Evolutionary conservation across 2,797 vertebrate genomes (phyloP).

Genomic region (Sebastes cheni): DNA sequence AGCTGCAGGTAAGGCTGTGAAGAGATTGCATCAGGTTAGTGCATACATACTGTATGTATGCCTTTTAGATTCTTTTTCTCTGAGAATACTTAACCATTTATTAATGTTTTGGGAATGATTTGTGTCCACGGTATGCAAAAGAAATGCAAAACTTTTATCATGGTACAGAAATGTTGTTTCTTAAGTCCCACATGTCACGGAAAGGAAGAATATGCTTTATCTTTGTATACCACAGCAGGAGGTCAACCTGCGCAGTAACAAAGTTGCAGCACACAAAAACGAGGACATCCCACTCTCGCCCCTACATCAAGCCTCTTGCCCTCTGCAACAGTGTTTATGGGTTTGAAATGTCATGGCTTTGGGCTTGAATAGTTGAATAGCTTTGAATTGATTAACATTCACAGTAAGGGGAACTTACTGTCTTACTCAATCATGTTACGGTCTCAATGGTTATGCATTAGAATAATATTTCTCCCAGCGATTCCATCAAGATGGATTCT

Average conservation of each 20-base stretch:
- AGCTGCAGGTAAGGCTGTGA: constrained; percentile 35
- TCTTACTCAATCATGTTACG: constrained; percentile 77
- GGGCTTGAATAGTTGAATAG: constrained; percentile 84
- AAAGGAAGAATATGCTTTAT: constrained; percentile 11
- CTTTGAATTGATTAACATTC: constrained; percentile 85
- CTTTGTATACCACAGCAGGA: constrained; percentile 35
- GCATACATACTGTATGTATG: constrained; percentile 6
- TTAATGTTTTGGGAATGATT: not conserved
- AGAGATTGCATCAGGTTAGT: not conserved
- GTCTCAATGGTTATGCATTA: constrained; percentile 74
- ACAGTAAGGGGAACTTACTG: constrained; percentile 76
- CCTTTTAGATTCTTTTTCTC: constrained; percentile 63
- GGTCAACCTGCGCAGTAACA: constrained; percentile 50
- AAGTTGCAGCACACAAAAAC: constrained; percentile 57
- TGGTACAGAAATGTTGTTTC: constrained; percentile 19
- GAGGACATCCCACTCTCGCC: constrained; percentile 56
- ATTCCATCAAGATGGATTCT: constrained; percentile 55
- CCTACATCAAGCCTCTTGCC: constrained; percentile 56
- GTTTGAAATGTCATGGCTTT: constrained; percentile 82
- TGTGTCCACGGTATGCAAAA: constrained; percentile 1
- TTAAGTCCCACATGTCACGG: not conserved
- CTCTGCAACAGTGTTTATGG: constrained; percentile 74
- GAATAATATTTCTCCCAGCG: constrained; percentile 67
- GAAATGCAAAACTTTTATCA: not conserved
- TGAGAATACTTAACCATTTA: constrained; percentile 70